Evolutionary conservation across 1,140 invertebrate species (phyloP), one percentile per base, ranked within the genome.

Genomic region (Ylistrum balloti): DNA sequence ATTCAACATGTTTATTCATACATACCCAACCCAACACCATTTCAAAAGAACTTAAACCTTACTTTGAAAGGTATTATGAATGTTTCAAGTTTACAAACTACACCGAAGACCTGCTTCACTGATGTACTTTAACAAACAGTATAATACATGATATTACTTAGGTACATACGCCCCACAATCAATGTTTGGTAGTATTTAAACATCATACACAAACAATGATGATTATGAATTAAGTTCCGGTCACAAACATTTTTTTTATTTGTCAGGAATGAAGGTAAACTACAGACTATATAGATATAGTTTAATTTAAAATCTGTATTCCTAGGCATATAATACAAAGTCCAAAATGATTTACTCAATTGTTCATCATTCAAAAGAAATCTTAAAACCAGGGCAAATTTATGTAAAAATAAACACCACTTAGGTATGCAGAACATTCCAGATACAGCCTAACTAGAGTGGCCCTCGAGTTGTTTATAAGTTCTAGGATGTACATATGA

Each of bases 1-100:
- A 74, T 74, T 74, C 56, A 28, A 74, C 56, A 74, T 74, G 56
- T 74, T 74, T 74, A 74, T 74, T 74, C 56, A 74, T 74, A n/a
- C 1, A 74, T 28, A 74, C n/a, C n/a, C n/a, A n/a, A 74, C 56
- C n/a, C 28, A 74, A 74, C 56, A 74, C 56, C 56, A 28, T n/a
- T 74, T 74, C 56, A 74, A 74, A 74, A 74, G 56, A 74, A 28
- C 56, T 74, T 74, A 28, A 74, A 74, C n/a, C n/a, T n/a, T n/a
- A n/a, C 56, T 74, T 74, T n/a, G 56, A 28, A 74, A 74, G n/a
- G 20, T 74, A 74, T 74, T 28, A n/a, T 74, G 56, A 74, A 28
- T 74, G 56, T 74, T 74, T 74, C 22, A 74, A 74, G 56, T 74
- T 74, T 5, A 74, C 56, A 74, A 74, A 74, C 28, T 74, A 74